These are phyloP conservation scores for Neotoma lepida DNA, from an alignment of 2,113 vertebrate species.

Conservation along the genomic window DNA sequence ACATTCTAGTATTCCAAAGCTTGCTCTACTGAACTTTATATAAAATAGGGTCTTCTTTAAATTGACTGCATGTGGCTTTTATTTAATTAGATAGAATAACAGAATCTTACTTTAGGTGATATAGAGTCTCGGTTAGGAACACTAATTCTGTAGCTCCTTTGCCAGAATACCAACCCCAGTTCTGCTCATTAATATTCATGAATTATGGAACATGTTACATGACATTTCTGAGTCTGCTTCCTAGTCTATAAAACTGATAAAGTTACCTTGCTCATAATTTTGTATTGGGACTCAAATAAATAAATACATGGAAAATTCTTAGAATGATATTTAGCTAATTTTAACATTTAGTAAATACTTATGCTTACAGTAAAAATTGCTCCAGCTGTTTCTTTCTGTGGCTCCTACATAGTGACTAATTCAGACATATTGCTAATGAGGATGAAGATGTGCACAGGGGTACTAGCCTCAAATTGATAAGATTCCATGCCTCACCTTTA, in stretches of 20 bases:
- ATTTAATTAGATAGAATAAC: background rate
- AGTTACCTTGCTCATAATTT: background rate
- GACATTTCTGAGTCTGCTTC: background rate
- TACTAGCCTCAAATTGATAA: background rate
- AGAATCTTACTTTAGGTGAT: background rate
- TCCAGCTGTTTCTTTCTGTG: background rate
- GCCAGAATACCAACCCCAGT: background rate
- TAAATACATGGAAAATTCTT: background rate
- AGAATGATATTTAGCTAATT: background rate
- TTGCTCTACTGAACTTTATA: background rate
- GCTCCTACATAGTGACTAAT: no score
- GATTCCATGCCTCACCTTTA: background rate
- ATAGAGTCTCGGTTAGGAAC: background rate
- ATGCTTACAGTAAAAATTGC: background rate
- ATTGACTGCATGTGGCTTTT: background rate
- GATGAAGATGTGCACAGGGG: background rate
- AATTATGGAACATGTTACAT: background rate
- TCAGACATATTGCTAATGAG: background rate
- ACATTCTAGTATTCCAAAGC: slow-evolving; percentile 11
- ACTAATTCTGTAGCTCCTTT: background rate
- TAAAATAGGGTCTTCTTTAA: slow-evolving; percentile 13
- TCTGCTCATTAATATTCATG: background rate
- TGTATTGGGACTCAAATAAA: background rate
- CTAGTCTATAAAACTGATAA: background rate
- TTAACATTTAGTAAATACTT: slow-evolving; percentile 15